Base-by-base conservation (phyloP, 2,113 vertebrate species). In the Hippopotamus amphibius region DNA sequence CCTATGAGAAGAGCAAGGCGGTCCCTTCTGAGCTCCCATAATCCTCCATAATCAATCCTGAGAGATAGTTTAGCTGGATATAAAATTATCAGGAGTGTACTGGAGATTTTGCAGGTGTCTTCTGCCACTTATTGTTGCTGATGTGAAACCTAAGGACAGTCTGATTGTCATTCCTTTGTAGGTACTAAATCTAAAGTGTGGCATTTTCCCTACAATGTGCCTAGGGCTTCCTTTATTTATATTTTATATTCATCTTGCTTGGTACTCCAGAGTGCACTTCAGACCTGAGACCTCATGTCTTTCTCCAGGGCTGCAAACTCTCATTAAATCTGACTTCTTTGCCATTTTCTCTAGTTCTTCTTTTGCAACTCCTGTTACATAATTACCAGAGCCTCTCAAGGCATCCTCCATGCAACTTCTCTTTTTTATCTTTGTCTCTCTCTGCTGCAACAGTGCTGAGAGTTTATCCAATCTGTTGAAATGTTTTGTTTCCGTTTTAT, bases 361-460 rank as follows among this genome's bases (percentile, higher is more conserved):
- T 80, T 33, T 65, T 37, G 65, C 10, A 53, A 22, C 10, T 43
- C 46, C 26, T 28, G 37, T 19, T 3, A 48, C 12, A 16, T 30
- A 50, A 80, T 19, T 24, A 21, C 1, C 5, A 24, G 80, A 65
- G 22, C 21, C 53, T 87, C 63, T 61, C 48, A 7, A 53, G 61
- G 37, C 12, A 4, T 43, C 48, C 43, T 30, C 15, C 16, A 0
- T 1, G 10, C 41, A 21, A 17, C n/a, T 12, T 30, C 55, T 80
- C 43, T 16, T 50, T 37, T 46, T 48, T 37, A 30, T 76, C 74
- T 24, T 22, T 24, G 12, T n/a, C 72, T 33, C 48, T 79, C 66
- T 17, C 0, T 10, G 46, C 41, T 68, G 33, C 53, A 7, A 30
- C 28, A 22, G 16, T 14, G n/a, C 8, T 9, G 17, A 77, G 43